Percentiles rank a stretch among this genome's conserved stretches.
phyloP scores from a whole-genome alignment of 2,113 vertebrate genomes.

The Orientallactaga bullata region DNA sequence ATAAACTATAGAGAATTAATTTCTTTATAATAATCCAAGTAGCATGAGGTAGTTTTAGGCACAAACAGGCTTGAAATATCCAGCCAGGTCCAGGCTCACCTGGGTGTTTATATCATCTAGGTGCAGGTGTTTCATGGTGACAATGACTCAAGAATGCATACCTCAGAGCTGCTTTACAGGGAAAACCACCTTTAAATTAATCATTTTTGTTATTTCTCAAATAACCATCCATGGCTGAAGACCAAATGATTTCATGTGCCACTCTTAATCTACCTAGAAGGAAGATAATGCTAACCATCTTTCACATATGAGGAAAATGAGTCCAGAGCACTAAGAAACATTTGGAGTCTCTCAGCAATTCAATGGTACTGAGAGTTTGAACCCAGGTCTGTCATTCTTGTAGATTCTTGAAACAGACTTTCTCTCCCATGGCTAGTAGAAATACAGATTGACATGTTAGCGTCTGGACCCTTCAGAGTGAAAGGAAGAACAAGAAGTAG shows the following conservation, averaged over 20 bases:
- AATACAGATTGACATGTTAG: not conserved
- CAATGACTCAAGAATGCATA: not conserved
- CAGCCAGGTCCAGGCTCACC: not conserved
- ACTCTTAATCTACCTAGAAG: not conserved
- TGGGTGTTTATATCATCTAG: not conserved
- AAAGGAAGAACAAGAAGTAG: not conserved
- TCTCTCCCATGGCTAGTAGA: not conserved
- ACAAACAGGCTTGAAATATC: not conserved
- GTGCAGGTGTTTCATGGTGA: not conserved
- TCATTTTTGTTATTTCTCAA: constrained; percentile 7
- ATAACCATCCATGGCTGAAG: not conserved
- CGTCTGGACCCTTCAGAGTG: not conserved
- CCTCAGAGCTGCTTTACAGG: not conserved
- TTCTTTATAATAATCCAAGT: not conserved
- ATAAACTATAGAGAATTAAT: not conserved
- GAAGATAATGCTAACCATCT: not conserved
- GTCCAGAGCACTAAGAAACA: not conserved
- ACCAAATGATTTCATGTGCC: not conserved
- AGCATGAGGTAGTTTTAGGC: not conserved
- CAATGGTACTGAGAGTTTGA: not conserved
- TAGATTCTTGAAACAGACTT: not conserved
- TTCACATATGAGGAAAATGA: not conserved
- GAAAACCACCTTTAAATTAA: not conserved
- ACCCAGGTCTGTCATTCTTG: not conserved
- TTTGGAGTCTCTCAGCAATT: not conserved